Base-by-base conservation (phyloP, 1,140 invertebrate species). In the Asbolus verrucosus region DNA sequence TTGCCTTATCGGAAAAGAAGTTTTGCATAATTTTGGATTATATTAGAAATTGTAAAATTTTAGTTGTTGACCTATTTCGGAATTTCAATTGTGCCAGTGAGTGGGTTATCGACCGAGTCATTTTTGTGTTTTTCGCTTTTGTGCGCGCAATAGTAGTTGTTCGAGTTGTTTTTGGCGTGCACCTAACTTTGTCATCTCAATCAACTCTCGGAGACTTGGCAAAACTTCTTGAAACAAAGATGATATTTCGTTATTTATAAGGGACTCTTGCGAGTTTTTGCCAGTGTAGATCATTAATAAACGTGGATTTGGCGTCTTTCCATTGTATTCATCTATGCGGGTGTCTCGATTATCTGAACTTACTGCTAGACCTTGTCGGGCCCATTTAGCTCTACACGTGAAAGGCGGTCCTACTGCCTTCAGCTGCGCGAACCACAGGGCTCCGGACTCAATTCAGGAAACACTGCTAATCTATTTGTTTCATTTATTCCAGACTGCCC, bases 321-420 rank as follows among this genome's bases (percentile, higher is more conserved):
- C 67, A 74, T 74, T 74, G 73, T 74, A 67, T 68, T 61, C 61
- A 66, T 62, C 73, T 61, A 68, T 65, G 70, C 73, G 71, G 71
- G 71, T 73, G 71, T 71, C 65, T 54, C 63, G 67, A 72, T 72
- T 74, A 72, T 72, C 63, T 70, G 16, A 66, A 70, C 67, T 72
- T 69, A 65, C 72, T 69, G 59, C 54, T 70, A 70, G 71, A 69
- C 62, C 71, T 70, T 73, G 71, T 70, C 68, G 71, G 39, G 70
- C 70, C 70, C 73, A 72, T 72, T 74, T 74, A 74, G 71, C 67
- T 69, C 65, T 65, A 74, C 73, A 74, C 73, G 73, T 72, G 65
- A 74, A 0, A 89, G 89, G 67, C 89, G 88, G 18, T 43, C 66
- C 70, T 54, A 39, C 39, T 65, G 67, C 61, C 60, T 72, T 69